A percentile compares a stretch with the other conserved stretches of the same genome.
phyloP scores from a whole-genome alignment of 2,797 vertebrate species.

The Neolamprologus multifasciatus region DNA sequence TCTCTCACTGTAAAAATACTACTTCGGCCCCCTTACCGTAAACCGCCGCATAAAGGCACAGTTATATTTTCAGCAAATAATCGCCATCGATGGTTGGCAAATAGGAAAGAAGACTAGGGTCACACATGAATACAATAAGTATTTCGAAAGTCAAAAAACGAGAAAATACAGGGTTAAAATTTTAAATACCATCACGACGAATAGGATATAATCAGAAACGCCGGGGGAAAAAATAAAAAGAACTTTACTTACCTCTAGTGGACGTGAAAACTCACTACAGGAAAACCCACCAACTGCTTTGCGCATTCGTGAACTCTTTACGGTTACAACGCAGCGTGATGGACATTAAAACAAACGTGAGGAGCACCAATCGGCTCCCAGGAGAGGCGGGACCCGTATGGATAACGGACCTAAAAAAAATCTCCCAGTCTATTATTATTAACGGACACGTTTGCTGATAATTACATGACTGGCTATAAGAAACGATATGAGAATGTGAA shows the following conservation, averaged over 20 bases:
- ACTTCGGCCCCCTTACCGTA: constrained; percentile 35
- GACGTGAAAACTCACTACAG: background rate
- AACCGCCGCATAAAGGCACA: constrained; percentile 10
- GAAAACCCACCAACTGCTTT: background rate
- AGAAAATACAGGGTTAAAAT: fast-evolving
- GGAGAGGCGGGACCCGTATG: background rate
- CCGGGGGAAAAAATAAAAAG: fast-evolving
- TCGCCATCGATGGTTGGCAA: fast-evolving
- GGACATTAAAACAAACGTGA: background rate
- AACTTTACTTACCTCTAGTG: constrained; percentile 37
- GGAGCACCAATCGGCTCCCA: constrained; percentile 22
- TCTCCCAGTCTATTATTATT: background rate
- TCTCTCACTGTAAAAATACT: constrained; percentile 33
- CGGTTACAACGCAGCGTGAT: background rate
- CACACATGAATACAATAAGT: fast-evolving
- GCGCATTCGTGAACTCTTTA: background rate
- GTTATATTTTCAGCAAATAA: background rate
- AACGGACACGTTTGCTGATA: background rate
- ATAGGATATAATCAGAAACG: background rate
- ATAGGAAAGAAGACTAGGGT: fast-evolving
- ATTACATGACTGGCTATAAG: background rate
- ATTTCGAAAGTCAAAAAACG: background rate
- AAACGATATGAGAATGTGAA: background rate
- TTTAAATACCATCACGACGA: fast-evolving
- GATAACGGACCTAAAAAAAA: constrained; percentile 44